Conservation (phyloP, 1,140 invertebrate genomes). For the Medauroidea extradentata region DNA sequence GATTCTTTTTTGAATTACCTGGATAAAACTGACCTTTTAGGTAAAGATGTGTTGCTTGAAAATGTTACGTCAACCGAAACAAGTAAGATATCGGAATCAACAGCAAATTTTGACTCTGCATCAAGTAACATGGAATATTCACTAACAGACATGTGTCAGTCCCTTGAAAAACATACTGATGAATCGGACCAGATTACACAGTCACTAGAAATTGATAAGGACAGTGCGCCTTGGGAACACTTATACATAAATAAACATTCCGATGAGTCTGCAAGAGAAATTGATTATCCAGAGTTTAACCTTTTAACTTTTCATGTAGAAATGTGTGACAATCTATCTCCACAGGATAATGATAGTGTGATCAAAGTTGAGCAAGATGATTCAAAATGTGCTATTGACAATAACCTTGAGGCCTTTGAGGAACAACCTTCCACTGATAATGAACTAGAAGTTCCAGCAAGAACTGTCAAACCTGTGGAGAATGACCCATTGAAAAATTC, state of each 20-base stretch:
- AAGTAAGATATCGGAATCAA: not conserved
- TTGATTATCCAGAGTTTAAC: constrained; percentile 15
- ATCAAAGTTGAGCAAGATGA: not conserved
- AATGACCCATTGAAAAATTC: not conserved
- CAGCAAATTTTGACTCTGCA: not conserved
- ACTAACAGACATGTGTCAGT: not conserved
- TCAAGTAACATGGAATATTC: not conserved
- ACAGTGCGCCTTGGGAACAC: constrained; percentile 6
- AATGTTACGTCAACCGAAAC: not conserved
- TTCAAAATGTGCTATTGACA: not conserved
- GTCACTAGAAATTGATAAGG: not conserved
- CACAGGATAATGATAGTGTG: constrained; percentile 2
- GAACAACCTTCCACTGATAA: not conserved
- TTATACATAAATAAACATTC: not conserved
- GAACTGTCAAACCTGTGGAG: not conserved
- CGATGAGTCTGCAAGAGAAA: constrained; percentile 6
- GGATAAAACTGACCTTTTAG: constrained; percentile 3
- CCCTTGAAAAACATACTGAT: not conserved
- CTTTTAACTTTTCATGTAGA: constrained; percentile 12
- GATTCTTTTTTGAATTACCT: constrained; percentile 9
- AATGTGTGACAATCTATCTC: not conserved
- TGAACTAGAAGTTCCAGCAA: not conserved
- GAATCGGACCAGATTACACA: not conserved
- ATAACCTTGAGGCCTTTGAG: not conserved
- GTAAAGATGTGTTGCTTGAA: constrained; percentile 8